A percentile compares a stretch with the other conserved stretches of the same genome.
phyloP scores from a whole-genome alignment of 1,140 invertebrate genomes.

The Drosophila auraria region DNA sequence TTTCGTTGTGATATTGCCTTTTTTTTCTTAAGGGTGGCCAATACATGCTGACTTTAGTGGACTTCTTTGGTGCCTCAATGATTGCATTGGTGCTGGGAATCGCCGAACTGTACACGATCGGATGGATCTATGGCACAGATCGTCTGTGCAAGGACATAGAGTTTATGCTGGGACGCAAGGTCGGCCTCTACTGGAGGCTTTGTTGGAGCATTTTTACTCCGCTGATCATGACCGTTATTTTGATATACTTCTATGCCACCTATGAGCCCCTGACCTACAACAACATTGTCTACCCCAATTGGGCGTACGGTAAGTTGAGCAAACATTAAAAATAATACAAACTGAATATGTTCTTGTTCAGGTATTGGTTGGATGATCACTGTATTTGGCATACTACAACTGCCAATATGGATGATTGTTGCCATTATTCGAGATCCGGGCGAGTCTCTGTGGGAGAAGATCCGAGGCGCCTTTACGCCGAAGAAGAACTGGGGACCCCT shows the following conservation, averaged over 20 bases:
- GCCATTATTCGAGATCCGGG: conserved; percentile 85
- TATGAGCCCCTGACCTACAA: conserved; percentile 86
- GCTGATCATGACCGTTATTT: conserved; percentile 88
- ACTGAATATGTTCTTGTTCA: conserved; percentile 32
- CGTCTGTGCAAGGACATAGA: conserved; percentile 88
- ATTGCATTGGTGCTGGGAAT: conserved; percentile 89
- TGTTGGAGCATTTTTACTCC: conserved; percentile 93
- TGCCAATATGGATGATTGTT: conserved; percentile 87
- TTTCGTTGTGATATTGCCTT: background rate
- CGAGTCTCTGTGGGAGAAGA: conserved; percentile 80
- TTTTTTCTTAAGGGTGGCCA: conserved; percentile 89
- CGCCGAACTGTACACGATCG: conserved; percentile 88
- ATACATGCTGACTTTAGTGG: conserved; percentile 91
- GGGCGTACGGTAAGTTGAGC: conserved; percentile 85
- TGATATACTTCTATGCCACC: conserved; percentile 88
- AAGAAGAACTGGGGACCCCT: conserved; percentile 87
- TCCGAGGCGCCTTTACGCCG: conserved; percentile 85
- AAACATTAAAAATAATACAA: background rate
- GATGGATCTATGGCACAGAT: conserved; percentile 90
- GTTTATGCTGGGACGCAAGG: conserved; percentile 90
- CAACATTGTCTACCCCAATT: conserved; percentile 85
- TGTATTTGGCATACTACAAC: conserved; percentile 86
- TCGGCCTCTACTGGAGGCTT: conserved; percentile 91
- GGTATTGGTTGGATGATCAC: conserved; percentile 87
- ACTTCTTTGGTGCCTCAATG: conserved; percentile 91